Conservation (phyloP, 1,140 invertebrate genomes). For the Elymnias hypermnestra region DNA sequence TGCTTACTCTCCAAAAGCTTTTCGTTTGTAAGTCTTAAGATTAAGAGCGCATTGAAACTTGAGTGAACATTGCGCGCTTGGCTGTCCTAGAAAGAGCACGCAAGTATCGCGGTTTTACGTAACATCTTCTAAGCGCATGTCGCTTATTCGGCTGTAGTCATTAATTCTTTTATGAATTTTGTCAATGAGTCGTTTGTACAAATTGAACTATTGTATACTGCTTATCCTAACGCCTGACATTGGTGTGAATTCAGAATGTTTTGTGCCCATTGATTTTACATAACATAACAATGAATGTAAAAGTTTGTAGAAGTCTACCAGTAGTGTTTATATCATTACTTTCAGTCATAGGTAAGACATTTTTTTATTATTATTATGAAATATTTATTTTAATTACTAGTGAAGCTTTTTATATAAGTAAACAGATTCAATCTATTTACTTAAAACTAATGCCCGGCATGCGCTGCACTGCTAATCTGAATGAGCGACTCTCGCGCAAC, state of each 20-base stretch:
- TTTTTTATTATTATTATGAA: slow-evolving; percentile 6
- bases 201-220: slow-evolving; percentile 5
- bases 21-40: slow-evolving; percentile 9
- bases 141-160: slow-evolving; percentile 22
- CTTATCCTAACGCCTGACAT: slow-evolving; percentile 11
- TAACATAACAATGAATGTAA: slow-evolving; percentile 38
- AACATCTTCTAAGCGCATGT: slow-evolving; percentile 19
- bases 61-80: slow-evolving; percentile 52
- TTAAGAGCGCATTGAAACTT: slow-evolving; percentile 12
- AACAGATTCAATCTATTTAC: too few relatives aligned
- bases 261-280: slow-evolving; percentile 36
- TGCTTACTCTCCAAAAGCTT: too few relatives aligned
- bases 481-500: too few relatives aligned
- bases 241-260: slow-evolving; percentile 28
- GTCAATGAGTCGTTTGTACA: slow-evolving; percentile 15
- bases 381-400: not conserved
- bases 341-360: slow-evolving; percentile 39
- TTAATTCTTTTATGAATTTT: slow-evolving; percentile 20
- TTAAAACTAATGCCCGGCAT: too few relatives aligned
- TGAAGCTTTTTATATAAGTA: too few relatives aligned
- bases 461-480: too few relatives aligned
- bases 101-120: slow-evolving; percentile 32
- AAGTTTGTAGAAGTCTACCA: slow-evolving; percentile 30
- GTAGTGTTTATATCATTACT: slow-evolving; percentile 36
- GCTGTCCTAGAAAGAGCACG: slow-evolving; percentile 55